Evolutionary conservation across 2,888 invertebrate genomes (phyloP).

Genomic region (Cerceris ruficornis): DNA sequence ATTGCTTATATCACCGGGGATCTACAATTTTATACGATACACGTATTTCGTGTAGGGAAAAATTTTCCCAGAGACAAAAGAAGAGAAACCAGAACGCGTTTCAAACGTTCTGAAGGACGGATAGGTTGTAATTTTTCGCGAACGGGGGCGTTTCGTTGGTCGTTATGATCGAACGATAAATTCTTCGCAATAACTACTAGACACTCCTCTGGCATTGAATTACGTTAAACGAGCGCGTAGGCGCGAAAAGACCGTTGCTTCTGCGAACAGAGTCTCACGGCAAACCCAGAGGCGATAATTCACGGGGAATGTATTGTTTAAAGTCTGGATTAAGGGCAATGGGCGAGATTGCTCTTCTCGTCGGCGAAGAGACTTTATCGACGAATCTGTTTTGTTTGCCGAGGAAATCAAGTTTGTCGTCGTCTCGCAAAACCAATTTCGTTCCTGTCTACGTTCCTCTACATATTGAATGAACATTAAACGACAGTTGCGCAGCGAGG

Average conservation of each 20-base stretch:
- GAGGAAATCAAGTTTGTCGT: constrained; percentile 48
- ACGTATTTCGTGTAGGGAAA: too few relatives aligned
- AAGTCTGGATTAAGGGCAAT: constrained; percentile 13
- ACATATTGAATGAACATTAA: constrained; percentile 52
- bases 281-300: background rate
- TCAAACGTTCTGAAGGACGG: too few relatives aligned
- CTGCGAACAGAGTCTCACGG: background rate
- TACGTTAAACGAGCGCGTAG: constrained; percentile 4
- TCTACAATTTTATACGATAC: too few relatives aligned
- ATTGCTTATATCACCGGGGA: too few relatives aligned
- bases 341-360: constrained; percentile 15
- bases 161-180: constrained; percentile 1
- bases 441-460: constrained; percentile 39
- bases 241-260: background rate
- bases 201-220: background rate
- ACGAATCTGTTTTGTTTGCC: constrained; percentile 49
- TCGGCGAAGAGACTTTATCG: constrained; percentile 39
- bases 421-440: constrained; percentile 53
- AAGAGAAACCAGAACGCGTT: too few relatives aligned
- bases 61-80: too few relatives aligned
- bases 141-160: background rate
- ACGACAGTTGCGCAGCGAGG: constrained; percentile 9
- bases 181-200: background rate
- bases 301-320: constrained; percentile 7
- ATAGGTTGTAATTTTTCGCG: background rate